Evolutionary conservation across 2,797 vertebrate genomes (phyloP).

Genomic region (Rhinoraja longicauda): DNA sequence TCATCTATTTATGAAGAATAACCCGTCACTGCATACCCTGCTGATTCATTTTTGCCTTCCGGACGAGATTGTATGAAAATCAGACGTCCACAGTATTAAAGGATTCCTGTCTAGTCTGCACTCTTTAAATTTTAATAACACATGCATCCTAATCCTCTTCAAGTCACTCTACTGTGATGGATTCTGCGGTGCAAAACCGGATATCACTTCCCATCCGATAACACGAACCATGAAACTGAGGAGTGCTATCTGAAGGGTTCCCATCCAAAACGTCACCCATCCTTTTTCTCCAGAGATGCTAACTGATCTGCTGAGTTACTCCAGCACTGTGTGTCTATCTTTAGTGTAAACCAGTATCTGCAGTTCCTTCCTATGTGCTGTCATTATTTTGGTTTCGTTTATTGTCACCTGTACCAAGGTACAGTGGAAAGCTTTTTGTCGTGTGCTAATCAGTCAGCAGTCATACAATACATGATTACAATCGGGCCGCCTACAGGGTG

Average conservation of each 20-base stretch:
- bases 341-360: too few species aligned
- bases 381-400: too few species aligned
- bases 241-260: too few species aligned
- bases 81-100: not conserved
- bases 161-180: not conserved
- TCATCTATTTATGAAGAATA: slow-evolving; percentile 8
- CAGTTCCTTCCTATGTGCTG: too few species aligned
- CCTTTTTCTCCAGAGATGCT: too few species aligned
- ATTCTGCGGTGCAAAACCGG: not conserved
- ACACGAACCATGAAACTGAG: not conserved
- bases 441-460: too few species aligned
- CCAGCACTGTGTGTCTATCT: too few species aligned
- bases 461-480: too few species aligned
- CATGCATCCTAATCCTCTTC: slow-evolving; percentile 14
- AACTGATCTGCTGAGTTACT: too few species aligned
- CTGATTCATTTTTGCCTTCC: not conserved
- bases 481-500: not conserved
- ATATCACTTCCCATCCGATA: slow-evolving; percentile 27
- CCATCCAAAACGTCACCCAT: too few species aligned
- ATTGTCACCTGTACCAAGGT: too few species aligned
- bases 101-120: slow-evolving; percentile 12
- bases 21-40: slow-evolving; percentile 12
- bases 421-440: too few species aligned
- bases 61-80: not conserved
- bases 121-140: not conserved